A percentile compares a stretch with the other conserved stretches of the same genome.
These are phyloP conservation scores for Dysmachus trigonus DNA, from an alignment of 2,888 invertebrate species.

Conservation along the genomic window DNA sequence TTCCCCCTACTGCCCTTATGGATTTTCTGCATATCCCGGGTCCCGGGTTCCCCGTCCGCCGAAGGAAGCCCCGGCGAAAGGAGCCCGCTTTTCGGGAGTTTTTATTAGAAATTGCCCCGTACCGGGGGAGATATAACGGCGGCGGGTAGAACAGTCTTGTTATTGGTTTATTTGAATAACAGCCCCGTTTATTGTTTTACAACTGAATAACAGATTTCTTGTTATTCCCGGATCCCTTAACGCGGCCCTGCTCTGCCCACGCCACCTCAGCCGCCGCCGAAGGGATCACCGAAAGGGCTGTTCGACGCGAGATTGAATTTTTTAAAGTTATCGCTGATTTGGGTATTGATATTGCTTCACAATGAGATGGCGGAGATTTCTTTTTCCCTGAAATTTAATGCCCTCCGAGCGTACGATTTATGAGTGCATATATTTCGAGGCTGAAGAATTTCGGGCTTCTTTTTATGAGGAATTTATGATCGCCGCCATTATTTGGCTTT, in stretches of 20 bases:
- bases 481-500: neutral
- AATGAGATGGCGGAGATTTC: conserved; percentile 44
- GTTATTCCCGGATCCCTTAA: conserved; percentile 45
- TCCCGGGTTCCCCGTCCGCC: neutral
- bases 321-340: conserved; percentile 47
- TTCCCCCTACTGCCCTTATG: conserved; percentile 34
- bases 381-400: conserved; percentile 40
- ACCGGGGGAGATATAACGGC: neutral
- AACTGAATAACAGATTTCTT: conserved; percentile 54
- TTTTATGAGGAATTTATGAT: neutral
- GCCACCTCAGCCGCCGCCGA: neutral
- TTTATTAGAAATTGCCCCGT: conserved; percentile 43
- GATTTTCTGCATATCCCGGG: conserved; percentile 49
- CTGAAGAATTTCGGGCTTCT: neutral
- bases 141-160: conserved; percentile 49
- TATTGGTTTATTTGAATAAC: conserved; percentile 63
- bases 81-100: conserved; percentile 31
- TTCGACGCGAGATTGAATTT: conserved; percentile 46
- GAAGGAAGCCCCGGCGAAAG: neutral
- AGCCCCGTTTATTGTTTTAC: conserved; percentile 64
- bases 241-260: conserved; percentile 41
- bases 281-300: conserved; percentile 21
- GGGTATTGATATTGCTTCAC: conserved; percentile 46
- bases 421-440: neutral
- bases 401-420: neutral